Evolutionary conservation across 1,140 invertebrate genomes (phyloP), one percentile per base, ranked within the genome.

Genomic region (Ceratina australensis): DNA sequence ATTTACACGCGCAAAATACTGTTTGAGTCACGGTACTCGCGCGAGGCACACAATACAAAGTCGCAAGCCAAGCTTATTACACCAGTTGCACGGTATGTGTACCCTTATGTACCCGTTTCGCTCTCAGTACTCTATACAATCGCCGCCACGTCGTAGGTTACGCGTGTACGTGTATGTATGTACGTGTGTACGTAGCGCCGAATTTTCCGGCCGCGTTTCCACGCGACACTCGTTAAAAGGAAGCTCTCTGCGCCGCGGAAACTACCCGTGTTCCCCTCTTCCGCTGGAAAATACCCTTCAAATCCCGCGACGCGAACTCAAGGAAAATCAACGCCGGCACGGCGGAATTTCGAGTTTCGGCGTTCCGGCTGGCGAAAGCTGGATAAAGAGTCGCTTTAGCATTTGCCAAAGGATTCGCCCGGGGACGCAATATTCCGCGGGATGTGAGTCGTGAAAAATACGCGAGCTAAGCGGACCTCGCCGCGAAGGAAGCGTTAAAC

Each of bases 371-470:
- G 26, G 69, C 64, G 79, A 79, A 57, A 65, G 76, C 71, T 28
- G 72, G 68, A 76, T 83, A 82, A 84, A 79, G 59, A 79, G 74
- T 80, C 61, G 72, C 63, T 79, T 76, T 60, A 66, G 66, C 81
- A 65, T 83, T 84, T 80, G 77, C 76, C 76, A 82, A 82, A 83
- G 81, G 80, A 82, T 83, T 73, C 80, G 80, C 65, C 50, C 57
- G 49, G 80, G 59, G 47, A 71, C 28, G 67, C 57, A 63, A 72
- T 63, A 63, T 71, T 71, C 57, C 18, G 15, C 10, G 60, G 49
- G 49, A 72, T 69, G 77, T 72, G 47, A 57, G 72, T 59, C 82
- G 77, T 83, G 82, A 83, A 82, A 83, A 79, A 79, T 83, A 79
- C 72, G 80, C 63, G 64, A 72, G 54, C 71, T 65, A 63, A 69